Conservation (phyloP, 2,113 vertebrate genomes). For the Stercorarius parasiticus region DNA sequence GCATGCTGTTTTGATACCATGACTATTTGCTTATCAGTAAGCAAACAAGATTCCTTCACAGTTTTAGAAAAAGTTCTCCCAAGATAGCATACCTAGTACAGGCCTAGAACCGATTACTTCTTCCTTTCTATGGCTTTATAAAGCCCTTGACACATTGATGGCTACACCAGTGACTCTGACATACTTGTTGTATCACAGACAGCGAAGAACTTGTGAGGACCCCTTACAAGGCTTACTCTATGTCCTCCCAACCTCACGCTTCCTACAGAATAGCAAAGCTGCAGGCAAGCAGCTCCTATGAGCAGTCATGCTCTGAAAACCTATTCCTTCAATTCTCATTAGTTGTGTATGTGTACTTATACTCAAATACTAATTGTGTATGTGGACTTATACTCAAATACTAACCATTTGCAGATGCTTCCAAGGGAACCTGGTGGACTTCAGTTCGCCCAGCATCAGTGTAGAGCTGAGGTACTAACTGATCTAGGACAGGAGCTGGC, state of each 20-base stretch:
- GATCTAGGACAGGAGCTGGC: conserved; percentile 64
- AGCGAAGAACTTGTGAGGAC: not conserved
- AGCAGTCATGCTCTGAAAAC: not conserved
- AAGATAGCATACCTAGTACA: not conserved
- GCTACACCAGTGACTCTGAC: not conserved
- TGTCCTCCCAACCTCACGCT: not conserved
- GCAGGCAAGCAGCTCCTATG: not conserved
- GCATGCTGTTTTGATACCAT: not conserved
- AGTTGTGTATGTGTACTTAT: no score
- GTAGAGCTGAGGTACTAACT: conserved; percentile 71
- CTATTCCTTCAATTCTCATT: not conserved
- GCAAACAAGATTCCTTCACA: not conserved
- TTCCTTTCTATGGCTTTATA: not conserved
- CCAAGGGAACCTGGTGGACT: conserved; percentile 63
- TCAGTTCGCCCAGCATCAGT: conserved; percentile 70
- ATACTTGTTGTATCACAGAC: not conserved
- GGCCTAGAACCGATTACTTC: not conserved
- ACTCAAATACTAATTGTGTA: conserved; percentile 32
- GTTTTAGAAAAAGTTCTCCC: not conserved
- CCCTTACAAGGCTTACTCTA: not conserved
- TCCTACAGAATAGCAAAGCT: not conserved
- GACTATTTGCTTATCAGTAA: not conserved
- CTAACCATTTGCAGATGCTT: conserved; percentile 75
- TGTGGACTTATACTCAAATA: not conserved
- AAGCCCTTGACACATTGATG: not conserved